phyloP scores from a whole-genome alignment of 1,140 invertebrate species.

The Riptortus pedestris region DNA sequence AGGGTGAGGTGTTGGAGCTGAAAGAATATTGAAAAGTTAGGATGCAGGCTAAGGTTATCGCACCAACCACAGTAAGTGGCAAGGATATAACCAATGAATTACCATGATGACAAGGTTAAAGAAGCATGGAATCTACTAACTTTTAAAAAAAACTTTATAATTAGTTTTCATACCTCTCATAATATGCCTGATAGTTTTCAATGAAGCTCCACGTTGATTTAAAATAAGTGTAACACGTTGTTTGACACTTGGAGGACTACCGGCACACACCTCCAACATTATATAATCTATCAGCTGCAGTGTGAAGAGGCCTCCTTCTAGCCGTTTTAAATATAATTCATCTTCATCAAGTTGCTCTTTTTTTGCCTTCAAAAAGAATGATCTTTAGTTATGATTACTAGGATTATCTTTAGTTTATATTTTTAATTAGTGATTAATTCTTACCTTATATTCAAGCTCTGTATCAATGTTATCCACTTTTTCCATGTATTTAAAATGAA shows the following conservation, averaged over 20 bases:
- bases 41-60: too few relatives aligned
- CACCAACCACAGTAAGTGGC: too few relatives aligned
- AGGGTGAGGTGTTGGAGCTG: too few relatives aligned
- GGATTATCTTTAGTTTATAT: too few relatives aligned
- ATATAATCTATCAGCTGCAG: conserved; percentile 93
- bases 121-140: too few relatives aligned
- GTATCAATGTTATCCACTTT: conserved; percentile 83
- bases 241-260: conserved; percentile 63
- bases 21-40: too few relatives aligned
- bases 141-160: too few relatives aligned
- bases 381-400: too few relatives aligned
- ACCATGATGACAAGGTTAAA: too few relatives aligned
- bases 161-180: conserved; percentile 84
- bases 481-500: conserved; percentile 95
- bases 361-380: conserved; percentile 40
- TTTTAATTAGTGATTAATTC: too few relatives aligned
- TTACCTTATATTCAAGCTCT: conserved; percentile 45
- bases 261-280: conserved; percentile 81
- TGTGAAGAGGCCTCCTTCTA: conserved; percentile 90
- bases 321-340: conserved; percentile 71
- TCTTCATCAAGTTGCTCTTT: conserved; percentile 49
- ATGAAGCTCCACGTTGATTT: conserved; percentile 75
- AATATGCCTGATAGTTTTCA: conserved; percentile 88
- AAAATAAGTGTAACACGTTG: conserved; percentile 81
- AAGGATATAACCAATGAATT: too few relatives aligned